These are phyloP conservation scores for Drosophila colorata DNA, from an alignment of 2,888 invertebrate genomes.

Conservation along the genomic window DNA sequence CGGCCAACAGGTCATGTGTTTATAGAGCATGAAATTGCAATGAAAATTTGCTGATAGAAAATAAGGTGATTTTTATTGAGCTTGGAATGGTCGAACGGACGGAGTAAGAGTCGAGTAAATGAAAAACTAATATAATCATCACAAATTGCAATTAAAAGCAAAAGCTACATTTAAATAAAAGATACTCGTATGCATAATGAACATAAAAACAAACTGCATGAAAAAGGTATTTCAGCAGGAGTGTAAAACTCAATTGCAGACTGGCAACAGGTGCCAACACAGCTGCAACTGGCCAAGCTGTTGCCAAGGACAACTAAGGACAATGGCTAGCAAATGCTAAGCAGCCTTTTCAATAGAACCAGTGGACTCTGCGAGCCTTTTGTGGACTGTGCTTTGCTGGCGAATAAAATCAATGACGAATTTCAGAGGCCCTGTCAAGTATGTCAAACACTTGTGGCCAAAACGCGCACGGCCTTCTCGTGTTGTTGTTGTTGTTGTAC, in stretches of 20 bases:
- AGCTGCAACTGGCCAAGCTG: conserved; percentile 2
- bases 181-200: conserved; percentile 28
- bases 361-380: conserved; percentile 9
- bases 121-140: conserved; percentile 35
- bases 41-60: conserved; percentile 31
- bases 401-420: conserved; percentile 54
- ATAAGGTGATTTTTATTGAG: conserved; percentile 20
- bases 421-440: conserved; percentile 41
- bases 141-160: conserved; percentile 24
- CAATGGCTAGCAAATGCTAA: conserved; percentile 34
- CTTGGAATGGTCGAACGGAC: conserved; percentile 32
- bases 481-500: conserved; percentile 23
- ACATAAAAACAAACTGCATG: conserved; percentile 54
- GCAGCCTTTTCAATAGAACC: conserved; percentile 7
- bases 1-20: conserved; percentile 20
- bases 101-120: conserved; percentile 22
- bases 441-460: conserved; percentile 67
- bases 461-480: conserved; percentile 40
- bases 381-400: conserved; percentile 3
- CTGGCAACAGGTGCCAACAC: conserved; percentile 62
- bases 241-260: conserved; percentile 11
- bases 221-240: background rate
- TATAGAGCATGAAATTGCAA: conserved; percentile 42
- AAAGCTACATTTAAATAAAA: conserved; percentile 41
- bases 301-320: conserved; percentile 49